Conservation (phyloP, 1,140 invertebrate genomes). For the Nasonia giraulti region DNA sequence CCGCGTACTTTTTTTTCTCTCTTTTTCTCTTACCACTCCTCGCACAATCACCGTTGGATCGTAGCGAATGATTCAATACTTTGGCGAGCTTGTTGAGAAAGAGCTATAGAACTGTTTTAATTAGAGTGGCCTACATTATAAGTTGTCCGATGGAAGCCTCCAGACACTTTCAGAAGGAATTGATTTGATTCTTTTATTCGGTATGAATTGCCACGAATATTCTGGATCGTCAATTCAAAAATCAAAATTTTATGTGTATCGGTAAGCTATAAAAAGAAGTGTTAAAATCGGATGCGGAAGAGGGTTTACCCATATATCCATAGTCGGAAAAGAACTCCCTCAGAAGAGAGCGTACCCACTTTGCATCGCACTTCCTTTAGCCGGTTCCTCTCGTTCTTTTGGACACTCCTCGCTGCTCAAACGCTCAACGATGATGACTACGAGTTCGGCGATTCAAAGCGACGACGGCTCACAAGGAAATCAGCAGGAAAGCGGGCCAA, state of each 20-base stretch:
- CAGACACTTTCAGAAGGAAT: not conserved
- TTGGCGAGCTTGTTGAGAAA: not conserved
- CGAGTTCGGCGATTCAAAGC: not conserved
- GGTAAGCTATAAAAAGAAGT: no score
- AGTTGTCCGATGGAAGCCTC: not conserved
- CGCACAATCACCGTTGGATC: conserved; percentile 28
- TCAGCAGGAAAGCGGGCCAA: conserved; percentile 11
- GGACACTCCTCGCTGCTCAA: not conserved
- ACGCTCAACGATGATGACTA: not conserved
- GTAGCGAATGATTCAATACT: conserved; percentile 58
- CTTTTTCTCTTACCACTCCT: not conserved
- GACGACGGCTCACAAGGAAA: not conserved
- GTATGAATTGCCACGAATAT: not conserved
- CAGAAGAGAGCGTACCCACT: not conserved
- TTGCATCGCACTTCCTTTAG: conserved; percentile 18
- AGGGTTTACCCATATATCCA: no score
- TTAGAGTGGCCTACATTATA: conserved; percentile 42
- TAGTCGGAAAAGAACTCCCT: no score
- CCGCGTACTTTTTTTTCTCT: conserved; percentile 55
- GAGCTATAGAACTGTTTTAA: conserved; percentile 43
- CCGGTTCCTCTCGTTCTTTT: not conserved
- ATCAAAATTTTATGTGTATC: no score
- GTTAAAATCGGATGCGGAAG: no score
- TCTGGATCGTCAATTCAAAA: no score
- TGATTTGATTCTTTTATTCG: conserved; percentile 33